Conservation (phyloP, 2,888 invertebrate genomes). For the Ennomos erosarius region DNA sequence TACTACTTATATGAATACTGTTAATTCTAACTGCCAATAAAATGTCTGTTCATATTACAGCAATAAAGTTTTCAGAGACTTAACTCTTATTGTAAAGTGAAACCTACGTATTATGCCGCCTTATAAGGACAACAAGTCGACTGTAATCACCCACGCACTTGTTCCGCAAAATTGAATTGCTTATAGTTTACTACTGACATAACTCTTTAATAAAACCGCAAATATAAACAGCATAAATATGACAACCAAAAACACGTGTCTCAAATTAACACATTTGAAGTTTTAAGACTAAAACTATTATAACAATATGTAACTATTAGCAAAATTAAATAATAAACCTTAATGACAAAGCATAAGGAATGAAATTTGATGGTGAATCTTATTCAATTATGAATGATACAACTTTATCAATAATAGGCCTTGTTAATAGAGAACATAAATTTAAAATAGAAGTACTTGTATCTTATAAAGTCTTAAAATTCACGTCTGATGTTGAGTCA, state of each 20-base stretch:
- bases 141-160: slow-evolving; percentile 36
- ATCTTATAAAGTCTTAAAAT: slow-evolving; percentile 17
- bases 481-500: slow-evolving; percentile 36
- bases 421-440: not conserved
- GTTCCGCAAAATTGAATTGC: slow-evolving; percentile 38
- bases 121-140: slow-evolving; percentile 25
- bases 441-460: slow-evolving; percentile 16
- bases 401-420: not conserved
- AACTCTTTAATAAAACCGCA: slow-evolving; percentile 20
- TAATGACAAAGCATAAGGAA: slow-evolving; percentile 11
- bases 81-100: slow-evolving; percentile 29
- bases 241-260: slow-evolving; percentile 32
- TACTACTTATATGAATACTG: not conserved
- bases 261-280: slow-evolving; percentile 5
- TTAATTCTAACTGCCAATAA: slow-evolving; percentile 9
- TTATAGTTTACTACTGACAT: slow-evolving; percentile 33
- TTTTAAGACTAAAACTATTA: slow-evolving; percentile 11
- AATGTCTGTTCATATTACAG: slow-evolving; percentile 20
- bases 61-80: slow-evolving; percentile 24
- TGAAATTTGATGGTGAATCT: not conserved
- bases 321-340: slow-evolving; percentile 12
- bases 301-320: slow-evolving; percentile 5
- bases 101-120: slow-evolving; percentile 30
- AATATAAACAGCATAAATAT: slow-evolving; percentile 27
- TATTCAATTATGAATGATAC: not conserved